These are phyloP conservation scores for Artibeus lituratus DNA, from an alignment of 2,797 vertebrate species.

Conservation along the genomic window DNA sequence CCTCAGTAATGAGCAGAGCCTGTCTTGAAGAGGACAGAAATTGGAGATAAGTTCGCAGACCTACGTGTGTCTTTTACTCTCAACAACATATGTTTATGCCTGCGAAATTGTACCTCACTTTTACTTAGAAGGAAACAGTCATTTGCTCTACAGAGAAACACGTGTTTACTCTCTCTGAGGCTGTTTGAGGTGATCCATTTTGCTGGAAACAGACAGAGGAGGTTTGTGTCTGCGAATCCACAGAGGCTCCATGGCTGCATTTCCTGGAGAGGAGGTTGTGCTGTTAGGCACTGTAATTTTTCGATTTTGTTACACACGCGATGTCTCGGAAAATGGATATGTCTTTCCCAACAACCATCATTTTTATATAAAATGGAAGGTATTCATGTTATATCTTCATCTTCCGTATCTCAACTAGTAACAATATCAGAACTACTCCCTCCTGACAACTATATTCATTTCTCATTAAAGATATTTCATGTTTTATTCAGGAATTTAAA, in stretches of 20 bases:
- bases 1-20: conserved; percentile 25
- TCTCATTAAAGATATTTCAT: conserved; percentile 90
- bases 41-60: fast-evolving
- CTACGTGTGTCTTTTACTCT: not conserved
- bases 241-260: not conserved
- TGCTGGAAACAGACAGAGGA: not conserved
- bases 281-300: conserved; percentile 53
- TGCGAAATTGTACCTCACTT: not conserved
- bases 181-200: not conserved
- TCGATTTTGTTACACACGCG: conserved; percentile 56
- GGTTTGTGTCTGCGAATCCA: conserved; percentile 19
- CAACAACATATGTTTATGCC: not conserved
- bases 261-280: conserved; percentile 54
- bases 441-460: conserved; percentile 87
- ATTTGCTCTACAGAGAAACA: not conserved
- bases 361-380: conserved; percentile 84
- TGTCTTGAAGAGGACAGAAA: conserved; percentile 46
- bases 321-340: conserved; percentile 82
- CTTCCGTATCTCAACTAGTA: conserved; percentile 84
- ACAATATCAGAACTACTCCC: conserved; percentile 86
- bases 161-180: not conserved
- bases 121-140: not conserved
- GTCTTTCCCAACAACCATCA: conserved; percentile 83
- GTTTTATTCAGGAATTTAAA: conserved; percentile 91
- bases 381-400: conserved; percentile 86